Evolutionary conservation across 2,888 invertebrate genomes (phyloP).

Genomic region (Encarsia formosa): DNA sequence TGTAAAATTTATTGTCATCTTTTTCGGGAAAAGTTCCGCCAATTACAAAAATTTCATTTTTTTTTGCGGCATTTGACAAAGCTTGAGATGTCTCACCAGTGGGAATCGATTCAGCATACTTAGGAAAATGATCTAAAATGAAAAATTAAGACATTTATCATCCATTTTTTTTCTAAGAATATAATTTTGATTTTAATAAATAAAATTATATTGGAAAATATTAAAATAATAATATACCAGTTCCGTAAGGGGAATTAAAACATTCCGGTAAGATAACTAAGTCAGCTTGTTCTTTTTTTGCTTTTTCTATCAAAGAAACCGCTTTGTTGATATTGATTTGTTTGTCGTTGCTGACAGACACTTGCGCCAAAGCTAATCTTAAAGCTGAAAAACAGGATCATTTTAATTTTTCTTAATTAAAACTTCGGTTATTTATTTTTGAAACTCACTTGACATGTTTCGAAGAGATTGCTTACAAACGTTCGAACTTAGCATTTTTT

Average conservation of each 20-base stretch:
- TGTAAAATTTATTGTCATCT: constrained; percentile 66
- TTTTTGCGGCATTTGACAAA: constrained; percentile 71
- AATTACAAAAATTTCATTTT: constrained; percentile 73
- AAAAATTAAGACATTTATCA: constrained; percentile 9
- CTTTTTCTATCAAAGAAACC: constrained; percentile 65
- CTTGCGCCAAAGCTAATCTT: constrained; percentile 77
- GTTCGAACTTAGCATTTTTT: constrained; percentile 30
- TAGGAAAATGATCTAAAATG: constrained; percentile 64
- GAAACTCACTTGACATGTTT: constrained; percentile 39
- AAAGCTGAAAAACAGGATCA: constrained; percentile 53
- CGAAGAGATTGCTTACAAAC: constrained; percentile 29
- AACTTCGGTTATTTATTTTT: too few species aligned
- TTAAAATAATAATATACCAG: constrained; percentile 52
- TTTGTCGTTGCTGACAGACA: constrained; percentile 73
- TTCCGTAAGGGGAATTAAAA: constrained; percentile 93
- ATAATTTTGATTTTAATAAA: too few species aligned
- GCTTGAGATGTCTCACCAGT: constrained; percentile 69
- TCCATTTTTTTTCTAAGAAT: too few species aligned
- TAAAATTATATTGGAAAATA: background rate
- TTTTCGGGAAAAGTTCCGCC: constrained; percentile 89
- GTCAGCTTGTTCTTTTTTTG: constrained; percentile 62
- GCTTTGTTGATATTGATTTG: constrained; percentile 71
- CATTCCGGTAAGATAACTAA: constrained; percentile 78
- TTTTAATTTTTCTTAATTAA: background rate
- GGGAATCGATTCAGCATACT: constrained; percentile 84